phyloP scores from a whole-genome alignment of 2,888 invertebrate species.

The Zele albiditarsus region DNA sequence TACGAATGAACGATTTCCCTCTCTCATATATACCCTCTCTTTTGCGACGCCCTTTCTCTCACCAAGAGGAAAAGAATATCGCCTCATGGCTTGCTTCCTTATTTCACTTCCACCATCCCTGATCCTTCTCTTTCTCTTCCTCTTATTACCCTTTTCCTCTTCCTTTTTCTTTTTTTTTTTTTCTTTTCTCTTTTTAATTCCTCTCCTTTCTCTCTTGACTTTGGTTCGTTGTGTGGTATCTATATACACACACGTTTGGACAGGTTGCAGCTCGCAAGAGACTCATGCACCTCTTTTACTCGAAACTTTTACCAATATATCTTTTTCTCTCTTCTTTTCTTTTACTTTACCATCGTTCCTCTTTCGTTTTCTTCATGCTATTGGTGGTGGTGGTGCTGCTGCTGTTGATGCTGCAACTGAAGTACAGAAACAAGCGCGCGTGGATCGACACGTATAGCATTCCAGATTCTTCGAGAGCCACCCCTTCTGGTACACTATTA shows the following conservation, averaged over 20 bases:
- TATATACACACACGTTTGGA: conserved; percentile 41
- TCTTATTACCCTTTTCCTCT: conserved; percentile 31
- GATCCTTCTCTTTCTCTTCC: conserved; percentile 39
- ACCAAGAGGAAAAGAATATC: conserved; percentile 27
- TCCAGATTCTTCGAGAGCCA: conserved; percentile 44
- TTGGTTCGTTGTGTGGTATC: conserved; percentile 38
- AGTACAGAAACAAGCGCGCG: conserved; percentile 18
- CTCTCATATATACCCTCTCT: conserved; percentile 48
- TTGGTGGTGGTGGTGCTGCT: too few species aligned
- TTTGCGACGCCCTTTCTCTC: conserved; percentile 50
- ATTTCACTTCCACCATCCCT: conserved; percentile 34
- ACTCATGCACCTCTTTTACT: conserved; percentile 3
- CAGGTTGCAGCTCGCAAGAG: conserved; percentile 50
- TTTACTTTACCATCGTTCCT: conserved; percentile 12
- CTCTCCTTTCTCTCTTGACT: conserved; percentile 39
- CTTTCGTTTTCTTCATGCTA: conserved; percentile 29
- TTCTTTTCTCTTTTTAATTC: conserved; percentile 44
- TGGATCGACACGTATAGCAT: conserved; percentile 48
- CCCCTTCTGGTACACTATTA: conserved; percentile 1
- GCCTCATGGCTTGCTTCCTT: conserved; percentile 43
- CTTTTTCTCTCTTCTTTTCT: conserved; percentile 16
- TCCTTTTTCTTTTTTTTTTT: conserved; percentile 39
- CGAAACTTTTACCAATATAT: conserved; percentile 34
- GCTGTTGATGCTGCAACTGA: neutral
- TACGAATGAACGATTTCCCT: conserved; percentile 45